Base-by-base conservation (phyloP, 2,797 vertebrate species). In the Channallabes apus region DNA sequence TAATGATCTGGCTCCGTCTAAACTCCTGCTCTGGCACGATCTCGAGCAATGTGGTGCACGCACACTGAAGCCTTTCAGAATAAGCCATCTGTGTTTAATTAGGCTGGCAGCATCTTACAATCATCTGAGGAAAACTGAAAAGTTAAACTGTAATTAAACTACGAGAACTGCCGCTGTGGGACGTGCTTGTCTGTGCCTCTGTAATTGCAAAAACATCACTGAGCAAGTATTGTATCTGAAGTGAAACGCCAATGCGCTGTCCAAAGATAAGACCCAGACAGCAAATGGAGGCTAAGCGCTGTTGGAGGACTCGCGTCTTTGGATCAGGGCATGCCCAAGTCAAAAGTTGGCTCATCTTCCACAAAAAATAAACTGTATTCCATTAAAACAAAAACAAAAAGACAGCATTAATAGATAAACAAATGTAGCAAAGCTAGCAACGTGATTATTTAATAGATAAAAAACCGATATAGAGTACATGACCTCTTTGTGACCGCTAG, bases 51-150 rank as follows among this genome's bases (percentile, higher is more conserved):
- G 91, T 90, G 89, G 86, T 86, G 59, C 84, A 87, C 69, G 64
- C 86, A 87, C 81, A 88, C 89, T 91, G 90, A 91, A 89, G 84
- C 89, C 88, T 89, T 89, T 88, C 85, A 58, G 89, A 92, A 87
- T 86, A 87, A 89, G 87, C 93, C 94, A 95, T 94, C 93, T 95
- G 95, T 93, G 93, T 95, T 93, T 95, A 94, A 95, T 96, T 95
- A 95, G 91, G 88, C 90, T 88, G 91, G 91, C 93, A 94, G 93
- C 93, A 93, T 95, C 93, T 93, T 93, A 88, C 89, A 90, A 93
- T 95, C 94, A 95, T 93, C 93, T 88, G 94, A 95, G 93, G 95
- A 93, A 93, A 93, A 93, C 92, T 88, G 87, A 92, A 93, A 93
- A 93, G 94, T 95, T 96, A 94, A 94, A 91, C 93, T 92, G 89